Evolutionary conservation across 2,797 vertebrate genomes (phyloP).

Genomic region (Amblyopsis hoosieri): DNA sequence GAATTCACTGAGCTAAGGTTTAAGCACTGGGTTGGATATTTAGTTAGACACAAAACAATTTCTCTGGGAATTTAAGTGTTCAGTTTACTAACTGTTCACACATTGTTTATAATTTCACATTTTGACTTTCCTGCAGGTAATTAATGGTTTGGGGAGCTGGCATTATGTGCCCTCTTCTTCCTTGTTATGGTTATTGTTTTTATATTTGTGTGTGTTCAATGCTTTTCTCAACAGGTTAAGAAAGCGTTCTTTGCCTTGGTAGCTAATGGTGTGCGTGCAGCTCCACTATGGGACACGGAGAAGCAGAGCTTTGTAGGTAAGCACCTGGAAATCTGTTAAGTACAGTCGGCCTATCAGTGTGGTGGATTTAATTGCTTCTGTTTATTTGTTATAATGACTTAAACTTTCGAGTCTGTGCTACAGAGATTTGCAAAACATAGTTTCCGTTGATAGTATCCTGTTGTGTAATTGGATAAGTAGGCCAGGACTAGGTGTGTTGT

Average conservation of each 20-base stretch:
- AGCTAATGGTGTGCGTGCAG: constrained; percentile 94
- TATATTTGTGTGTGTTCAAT: neutral
- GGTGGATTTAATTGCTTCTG: neutral
- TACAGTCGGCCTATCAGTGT: neutral
- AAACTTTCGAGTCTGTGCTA: neutral
- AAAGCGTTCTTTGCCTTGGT: constrained; percentile 98
- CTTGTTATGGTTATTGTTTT: too few relatives aligned
- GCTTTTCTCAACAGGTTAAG: constrained; percentile 83
- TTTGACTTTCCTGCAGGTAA: neutral
- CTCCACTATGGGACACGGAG: constrained; percentile 96
- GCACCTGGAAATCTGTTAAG: constrained; percentile 39
- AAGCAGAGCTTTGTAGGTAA: constrained; percentile 98
- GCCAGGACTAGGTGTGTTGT: constrained; percentile 18
- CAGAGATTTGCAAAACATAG: neutral
- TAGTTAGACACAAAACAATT: constrained; percentile 22
- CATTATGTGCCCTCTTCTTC: neutral
- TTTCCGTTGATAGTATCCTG: neutral
- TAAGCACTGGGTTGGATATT: constrained; percentile 17
- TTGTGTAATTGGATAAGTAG: neutral
- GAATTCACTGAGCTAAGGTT: constrained; percentile 17
- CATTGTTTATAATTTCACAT: neutral
- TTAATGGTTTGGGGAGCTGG: neutral
- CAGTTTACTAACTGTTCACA: neutral
- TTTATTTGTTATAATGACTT: neutral
- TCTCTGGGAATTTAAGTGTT: neutral